phyloP scores from a whole-genome alignment of 2,888 invertebrate genomes.

The Listrodromus nycthemerus region DNA sequence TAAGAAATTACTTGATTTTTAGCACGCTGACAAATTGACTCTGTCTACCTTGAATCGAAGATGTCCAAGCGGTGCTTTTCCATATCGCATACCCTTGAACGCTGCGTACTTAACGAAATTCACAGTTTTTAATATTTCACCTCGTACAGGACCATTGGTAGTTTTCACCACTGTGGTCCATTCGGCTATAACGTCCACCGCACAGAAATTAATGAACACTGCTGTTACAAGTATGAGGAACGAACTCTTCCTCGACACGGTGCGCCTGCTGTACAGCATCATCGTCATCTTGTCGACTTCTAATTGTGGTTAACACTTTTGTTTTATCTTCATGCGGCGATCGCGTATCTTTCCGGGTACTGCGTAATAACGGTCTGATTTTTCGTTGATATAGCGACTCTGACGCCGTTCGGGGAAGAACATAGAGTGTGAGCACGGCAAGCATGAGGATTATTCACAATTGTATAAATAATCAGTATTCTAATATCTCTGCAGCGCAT shows the following conservation, averaged over 20 bases:
- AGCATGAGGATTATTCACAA: background rate
- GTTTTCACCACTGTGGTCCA: constrained; percentile 20
- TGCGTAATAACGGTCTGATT: background rate
- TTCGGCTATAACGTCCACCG: background rate
- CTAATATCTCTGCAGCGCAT: background rate
- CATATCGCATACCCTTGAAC: constrained; percentile 76
- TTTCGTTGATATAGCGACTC: background rate
- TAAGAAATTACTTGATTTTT: too few relatives aligned
- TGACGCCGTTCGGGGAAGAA: background rate
- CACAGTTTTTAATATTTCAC: constrained; percentile 68
- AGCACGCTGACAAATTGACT: too few relatives aligned
- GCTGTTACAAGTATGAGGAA: background rate
- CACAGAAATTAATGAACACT: background rate
- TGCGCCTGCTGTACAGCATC: background rate
- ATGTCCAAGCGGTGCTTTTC: constrained; percentile 70
- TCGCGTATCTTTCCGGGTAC: background rate
- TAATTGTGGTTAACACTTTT: background rate
- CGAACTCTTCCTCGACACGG: background rate
- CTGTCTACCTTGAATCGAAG: constrained; percentile 74
- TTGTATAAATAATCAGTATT: background rate
- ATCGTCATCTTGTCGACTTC: background rate
- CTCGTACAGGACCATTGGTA: constrained; percentile 70
- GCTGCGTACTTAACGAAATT: constrained; percentile 61
- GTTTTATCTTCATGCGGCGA: background rate
- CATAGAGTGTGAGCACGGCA: background rate